phyloP scores from a whole-genome alignment of 2,888 invertebrate species.

The Polydrusus tereticollis region DNA sequence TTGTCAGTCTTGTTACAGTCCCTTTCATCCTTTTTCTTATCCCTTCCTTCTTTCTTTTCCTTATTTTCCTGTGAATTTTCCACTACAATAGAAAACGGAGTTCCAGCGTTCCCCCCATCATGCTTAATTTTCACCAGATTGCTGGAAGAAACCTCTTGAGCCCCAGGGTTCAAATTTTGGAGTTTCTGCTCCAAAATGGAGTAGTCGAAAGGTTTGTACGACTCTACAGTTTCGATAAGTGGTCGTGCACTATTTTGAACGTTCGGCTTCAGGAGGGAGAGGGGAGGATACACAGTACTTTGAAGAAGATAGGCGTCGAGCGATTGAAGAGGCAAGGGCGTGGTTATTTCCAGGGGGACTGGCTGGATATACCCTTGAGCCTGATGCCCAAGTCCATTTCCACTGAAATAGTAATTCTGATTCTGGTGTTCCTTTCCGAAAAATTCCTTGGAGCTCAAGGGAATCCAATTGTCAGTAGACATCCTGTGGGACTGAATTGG shows the following conservation, averaged over 20 bases:
- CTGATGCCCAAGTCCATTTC: background rate
- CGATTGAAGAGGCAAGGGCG: conserved; percentile 8
- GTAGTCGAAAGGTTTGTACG: conserved; percentile 37
- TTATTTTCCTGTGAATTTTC: background rate
- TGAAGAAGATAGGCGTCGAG: background rate
- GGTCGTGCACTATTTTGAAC: background rate
- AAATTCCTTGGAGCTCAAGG: conserved; percentile 24
- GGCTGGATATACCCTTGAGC: conserved; percentile 16
- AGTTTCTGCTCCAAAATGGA: conserved; percentile 24
- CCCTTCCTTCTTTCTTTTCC: background rate
- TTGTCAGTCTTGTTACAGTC: background rate
- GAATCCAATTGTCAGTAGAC: conserved; percentile 9
- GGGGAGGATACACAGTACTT: conserved; percentile 26
- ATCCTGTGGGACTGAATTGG: background rate
- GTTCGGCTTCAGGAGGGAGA: background rate
- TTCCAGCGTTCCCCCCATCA: background rate
- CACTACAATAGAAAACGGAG: conserved; percentile 27
- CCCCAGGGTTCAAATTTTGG: background rate
- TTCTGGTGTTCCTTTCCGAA: conserved; percentile 14
- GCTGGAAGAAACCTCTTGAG: background rate
- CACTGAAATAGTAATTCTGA: background rate
- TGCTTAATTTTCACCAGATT: background rate
- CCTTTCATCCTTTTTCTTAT: background rate
- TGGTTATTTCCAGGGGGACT: conserved; percentile 36
- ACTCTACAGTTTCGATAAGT: background rate